Evolutionary conservation across 2,888 invertebrate species (phyloP).

Genomic region (Dendrolimus pini): DNA sequence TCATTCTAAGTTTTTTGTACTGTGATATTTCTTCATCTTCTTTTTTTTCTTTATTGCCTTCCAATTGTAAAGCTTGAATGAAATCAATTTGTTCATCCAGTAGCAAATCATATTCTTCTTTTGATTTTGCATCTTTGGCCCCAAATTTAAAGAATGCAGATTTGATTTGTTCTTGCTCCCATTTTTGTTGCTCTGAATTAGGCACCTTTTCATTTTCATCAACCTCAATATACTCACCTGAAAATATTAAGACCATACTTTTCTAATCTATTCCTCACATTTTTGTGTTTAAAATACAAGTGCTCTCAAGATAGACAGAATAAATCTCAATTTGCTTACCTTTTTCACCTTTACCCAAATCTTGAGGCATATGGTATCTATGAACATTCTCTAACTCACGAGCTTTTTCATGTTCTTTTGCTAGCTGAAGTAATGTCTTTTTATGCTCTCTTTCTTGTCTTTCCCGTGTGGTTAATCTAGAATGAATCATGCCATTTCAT

Average conservation of each 20-base stretch:
- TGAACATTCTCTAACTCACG: constrained; percentile 94
- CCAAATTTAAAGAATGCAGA: constrained; percentile 96
- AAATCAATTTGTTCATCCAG: constrained; percentile 99
- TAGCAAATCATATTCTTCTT: constrained; percentile 93
- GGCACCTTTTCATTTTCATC: constrained; percentile 91
- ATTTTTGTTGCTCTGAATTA: constrained; percentile 92
- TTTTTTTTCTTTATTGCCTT: constrained; percentile 79
- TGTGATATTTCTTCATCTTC: constrained; percentile 81
- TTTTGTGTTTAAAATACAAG: too few species aligned
- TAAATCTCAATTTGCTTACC: constrained; percentile 38
- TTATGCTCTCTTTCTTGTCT: constrained; percentile 91
- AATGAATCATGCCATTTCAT: constrained; percentile 18
- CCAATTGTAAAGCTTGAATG: constrained; percentile 90
- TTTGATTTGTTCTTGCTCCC: constrained; percentile 98
- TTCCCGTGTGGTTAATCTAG: constrained; percentile 91
- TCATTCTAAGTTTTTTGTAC: constrained; percentile 80
- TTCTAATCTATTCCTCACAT: too few species aligned
- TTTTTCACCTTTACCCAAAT: constrained; percentile 84
- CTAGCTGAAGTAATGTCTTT: constrained; percentile 91
- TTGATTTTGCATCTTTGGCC: constrained; percentile 86
- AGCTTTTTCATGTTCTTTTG: constrained; percentile 97
- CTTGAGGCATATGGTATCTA: constrained; percentile 96
- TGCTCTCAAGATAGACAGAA: background rate
- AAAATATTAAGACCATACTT: constrained; percentile 13
- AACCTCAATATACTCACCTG: constrained; percentile 87